phyloP scores from a whole-genome alignment of 2,888 invertebrate genomes.

The Rhamnusium bicolor region DNA sequence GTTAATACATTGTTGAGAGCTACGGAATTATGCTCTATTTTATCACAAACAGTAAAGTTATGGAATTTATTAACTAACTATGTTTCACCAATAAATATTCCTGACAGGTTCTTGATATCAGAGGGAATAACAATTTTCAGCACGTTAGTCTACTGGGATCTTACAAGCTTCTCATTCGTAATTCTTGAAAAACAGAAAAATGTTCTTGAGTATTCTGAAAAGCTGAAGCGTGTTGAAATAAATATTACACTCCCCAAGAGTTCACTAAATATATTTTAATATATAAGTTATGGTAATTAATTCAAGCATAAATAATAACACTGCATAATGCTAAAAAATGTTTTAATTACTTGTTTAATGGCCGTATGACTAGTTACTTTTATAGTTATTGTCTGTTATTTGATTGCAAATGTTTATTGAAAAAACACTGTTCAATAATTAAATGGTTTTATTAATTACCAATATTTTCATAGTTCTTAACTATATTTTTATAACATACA shows the following conservation, averaged over 20 bases:
- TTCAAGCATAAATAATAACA: background rate
- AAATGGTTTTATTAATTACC: background rate
- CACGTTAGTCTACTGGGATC: no score
- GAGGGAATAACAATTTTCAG: no score
- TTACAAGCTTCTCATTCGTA: no score
- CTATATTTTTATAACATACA: no score
- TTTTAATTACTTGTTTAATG: background rate
- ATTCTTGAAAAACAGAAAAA: background rate
- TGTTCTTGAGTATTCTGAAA: background rate
- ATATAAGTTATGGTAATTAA: constrained; percentile 1
- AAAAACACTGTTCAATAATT: background rate
- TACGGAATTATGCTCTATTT: no score
- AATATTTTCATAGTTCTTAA: background rate
- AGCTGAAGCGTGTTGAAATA: background rate
- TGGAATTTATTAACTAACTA: no score
- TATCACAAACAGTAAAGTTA: no score
- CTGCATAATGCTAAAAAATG: background rate
- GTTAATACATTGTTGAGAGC: no score
- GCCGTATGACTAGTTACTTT: constrained; percentile 8
- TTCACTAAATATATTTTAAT: background rate
- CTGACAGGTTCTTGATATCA: no score
- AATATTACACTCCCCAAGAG: background rate
- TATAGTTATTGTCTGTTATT: background rate
- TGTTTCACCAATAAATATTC: no score
- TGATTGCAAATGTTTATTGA: background rate